phyloP scores from a whole-genome alignment of 2,888 invertebrate genomes.

The Mactromeris polynyma region DNA sequence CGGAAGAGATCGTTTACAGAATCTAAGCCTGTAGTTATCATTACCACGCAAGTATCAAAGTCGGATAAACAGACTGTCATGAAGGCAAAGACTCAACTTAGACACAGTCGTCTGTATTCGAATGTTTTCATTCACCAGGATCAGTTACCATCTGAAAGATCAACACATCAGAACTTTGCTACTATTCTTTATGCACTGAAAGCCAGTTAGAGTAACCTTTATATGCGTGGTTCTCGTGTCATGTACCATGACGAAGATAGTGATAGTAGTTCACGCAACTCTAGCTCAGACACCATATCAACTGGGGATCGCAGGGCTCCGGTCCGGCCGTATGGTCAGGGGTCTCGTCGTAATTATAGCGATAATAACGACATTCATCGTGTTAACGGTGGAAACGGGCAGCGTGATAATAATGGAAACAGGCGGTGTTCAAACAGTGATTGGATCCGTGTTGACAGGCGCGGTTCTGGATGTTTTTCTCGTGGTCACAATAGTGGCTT shows the following conservation, averaged over 20 bases:
- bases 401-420: too few relatives aligned
- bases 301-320: neutral
- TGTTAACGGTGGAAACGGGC: too few relatives aligned
- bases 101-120: neutral
- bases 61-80: too few relatives aligned
- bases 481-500: too few relatives aligned
- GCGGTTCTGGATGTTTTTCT: neutral
- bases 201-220: neutral
- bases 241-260: neutral
- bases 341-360: neutral
- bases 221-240: neutral
- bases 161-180: slow-evolving; percentile 3
- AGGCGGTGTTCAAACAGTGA: too few relatives aligned
- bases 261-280: too few relatives aligned
- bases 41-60: too few relatives aligned
- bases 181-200: neutral
- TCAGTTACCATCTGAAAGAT: neutral
- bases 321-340: too few relatives aligned
- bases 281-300: neutral
- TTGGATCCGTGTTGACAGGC: too few relatives aligned
- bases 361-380: neutral
- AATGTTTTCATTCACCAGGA: neutral
- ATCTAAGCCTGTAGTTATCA: too few relatives aligned
- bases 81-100: too few relatives aligned
- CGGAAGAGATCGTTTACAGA: too few relatives aligned